Percentiles rank a stretch among this genome's conserved stretches.
phyloP scores from a whole-genome alignment of 1,140 invertebrate species.

The Lucilia cuprina region DNA sequence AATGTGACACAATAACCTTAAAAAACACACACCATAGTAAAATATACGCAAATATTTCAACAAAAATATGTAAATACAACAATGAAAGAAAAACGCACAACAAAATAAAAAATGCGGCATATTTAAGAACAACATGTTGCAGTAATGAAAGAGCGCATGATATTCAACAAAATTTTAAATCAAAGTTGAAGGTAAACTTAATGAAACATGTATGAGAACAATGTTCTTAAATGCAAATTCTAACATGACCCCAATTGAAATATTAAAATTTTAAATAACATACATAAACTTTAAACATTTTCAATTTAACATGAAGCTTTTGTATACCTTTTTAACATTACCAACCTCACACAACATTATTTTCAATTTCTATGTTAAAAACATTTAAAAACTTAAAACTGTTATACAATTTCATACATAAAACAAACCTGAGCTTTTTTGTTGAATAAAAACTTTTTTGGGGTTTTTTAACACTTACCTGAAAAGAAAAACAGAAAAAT shows the following conservation, averaged over 20 bases:
- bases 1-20: conserved; percentile 45
- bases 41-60: not conserved
- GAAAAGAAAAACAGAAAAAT: not conserved
- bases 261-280: not conserved
- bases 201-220: not conserved
- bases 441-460: not conserved
- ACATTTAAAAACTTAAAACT: not conserved
- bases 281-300: not conserved
- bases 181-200: not conserved
- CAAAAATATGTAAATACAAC: not conserved
- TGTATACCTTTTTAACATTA: not conserved
- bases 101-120: not conserved
- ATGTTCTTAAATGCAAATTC: not conserved
- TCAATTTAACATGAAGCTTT: not conserved
- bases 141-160: not conserved
- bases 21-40: conserved; percentile 24
- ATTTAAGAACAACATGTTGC: not conserved
- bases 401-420: not conserved
- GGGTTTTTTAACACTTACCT: not conserved
- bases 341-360: no score
- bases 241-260: no score
- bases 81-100: not conserved
- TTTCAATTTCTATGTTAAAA: not conserved
- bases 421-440: not conserved
- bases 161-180: not conserved